These are phyloP conservation scores for Antigone vipio DNA, from an alignment of 2,113 vertebrate genomes.

Conservation along the genomic window DNA sequence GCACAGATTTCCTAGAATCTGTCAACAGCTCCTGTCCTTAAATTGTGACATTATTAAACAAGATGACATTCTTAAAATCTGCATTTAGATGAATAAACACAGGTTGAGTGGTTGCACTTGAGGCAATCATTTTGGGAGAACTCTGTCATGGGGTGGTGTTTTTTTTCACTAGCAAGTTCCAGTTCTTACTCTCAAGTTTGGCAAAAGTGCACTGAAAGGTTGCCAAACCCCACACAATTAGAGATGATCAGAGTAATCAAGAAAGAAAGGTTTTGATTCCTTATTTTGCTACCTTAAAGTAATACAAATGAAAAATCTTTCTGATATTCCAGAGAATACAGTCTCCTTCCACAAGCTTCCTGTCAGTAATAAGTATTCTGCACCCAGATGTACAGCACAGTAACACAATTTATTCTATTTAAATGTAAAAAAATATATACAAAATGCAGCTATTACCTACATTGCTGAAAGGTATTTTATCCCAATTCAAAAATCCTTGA, in stretches of 20 bases:
- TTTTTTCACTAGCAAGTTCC: not conserved
- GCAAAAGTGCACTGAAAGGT: not conserved
- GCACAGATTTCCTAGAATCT: not conserved
- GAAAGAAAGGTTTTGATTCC: not conserved
- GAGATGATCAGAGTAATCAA: not conserved
- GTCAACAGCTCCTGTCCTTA: not conserved
- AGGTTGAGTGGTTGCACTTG: not conserved
- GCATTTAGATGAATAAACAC: slow-evolving; percentile 13
- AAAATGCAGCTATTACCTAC: not conserved
- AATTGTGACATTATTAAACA: not conserved
- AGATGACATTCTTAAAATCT: not conserved
- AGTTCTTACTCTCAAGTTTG: not conserved
- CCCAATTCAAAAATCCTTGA: not conserved
- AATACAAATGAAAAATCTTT: not conserved
- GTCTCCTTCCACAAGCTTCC: not conserved
- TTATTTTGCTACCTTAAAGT: not conserved
- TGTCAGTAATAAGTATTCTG: not conserved
- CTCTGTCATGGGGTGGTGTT: not conserved
- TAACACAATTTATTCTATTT: slow-evolving; percentile 4
- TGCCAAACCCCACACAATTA: not conserved
- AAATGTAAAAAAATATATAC: not conserved
- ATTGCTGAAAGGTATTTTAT: not conserved
- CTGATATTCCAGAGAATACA: not conserved
- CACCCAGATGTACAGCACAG: not conserved
- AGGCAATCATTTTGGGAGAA: not conserved